Evolutionary conservation across 92 coral and sea anemone genomes (phyloP).

Genomic region (Bergia puertoricense): DNA sequence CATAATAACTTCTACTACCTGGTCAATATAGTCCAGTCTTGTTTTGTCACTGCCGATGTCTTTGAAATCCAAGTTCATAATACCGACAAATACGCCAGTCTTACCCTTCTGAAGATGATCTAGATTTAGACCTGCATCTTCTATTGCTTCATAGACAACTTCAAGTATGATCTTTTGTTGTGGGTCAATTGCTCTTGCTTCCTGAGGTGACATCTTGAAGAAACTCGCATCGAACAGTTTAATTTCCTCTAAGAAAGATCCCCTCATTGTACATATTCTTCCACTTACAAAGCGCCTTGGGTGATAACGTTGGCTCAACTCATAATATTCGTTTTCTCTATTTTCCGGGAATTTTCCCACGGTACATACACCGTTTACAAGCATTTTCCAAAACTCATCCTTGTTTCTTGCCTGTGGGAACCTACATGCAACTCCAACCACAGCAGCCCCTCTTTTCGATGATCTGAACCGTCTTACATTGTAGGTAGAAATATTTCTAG

Average conservation of each 20-base stretch:
- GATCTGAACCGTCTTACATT: background rate
- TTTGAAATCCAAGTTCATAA: slow-evolving; percentile 48
- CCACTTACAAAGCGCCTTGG: slow-evolving; percentile 42
- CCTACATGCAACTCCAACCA: slow-evolving; percentile 60
- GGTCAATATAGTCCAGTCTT: background rate
- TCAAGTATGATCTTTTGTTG: slow-evolving; percentile 51
- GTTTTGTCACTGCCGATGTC: background rate
- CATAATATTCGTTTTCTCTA: slow-evolving; percentile 13
- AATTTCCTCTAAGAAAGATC: slow-evolving; percentile 52
- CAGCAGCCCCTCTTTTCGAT: slow-evolving; percentile 33
- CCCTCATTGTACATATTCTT: slow-evolving; percentile 36
- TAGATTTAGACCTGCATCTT: slow-evolving; percentile 46
- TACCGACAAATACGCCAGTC: slow-evolving; percentile 53
- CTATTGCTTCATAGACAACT: slow-evolving; percentile 54
- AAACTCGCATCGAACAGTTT: slow-evolving; percentile 48
- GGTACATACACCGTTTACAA: slow-evolving; percentile 29
- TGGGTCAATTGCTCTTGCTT: slow-evolving; percentile 48
- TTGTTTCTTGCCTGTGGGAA: slow-evolving; percentile 56
- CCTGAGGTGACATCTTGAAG: slow-evolving; percentile 51
- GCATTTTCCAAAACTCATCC: slow-evolving; percentile 51
- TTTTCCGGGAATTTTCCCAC: slow-evolving; percentile 38
- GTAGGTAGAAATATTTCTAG: background rate
- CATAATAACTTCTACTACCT: background rate
- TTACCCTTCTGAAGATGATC: slow-evolving; percentile 45
- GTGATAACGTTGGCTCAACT: slow-evolving; percentile 37